Conservation (phyloP, 2,888 invertebrate genomes). For the Macaria liturata region DNA sequence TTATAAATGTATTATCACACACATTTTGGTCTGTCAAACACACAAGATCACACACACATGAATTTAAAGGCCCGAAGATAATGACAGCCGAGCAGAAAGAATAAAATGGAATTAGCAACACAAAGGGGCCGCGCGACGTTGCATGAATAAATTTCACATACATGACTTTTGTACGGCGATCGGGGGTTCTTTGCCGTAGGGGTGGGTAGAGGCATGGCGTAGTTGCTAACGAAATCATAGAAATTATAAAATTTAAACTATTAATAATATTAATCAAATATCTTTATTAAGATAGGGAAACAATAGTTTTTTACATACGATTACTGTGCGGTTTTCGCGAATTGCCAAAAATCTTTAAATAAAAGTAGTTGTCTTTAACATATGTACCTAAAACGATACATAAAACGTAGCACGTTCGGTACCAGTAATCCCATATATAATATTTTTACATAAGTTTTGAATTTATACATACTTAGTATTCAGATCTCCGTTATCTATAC, state of each 20-base stretch:
- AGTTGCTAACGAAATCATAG: neutral
- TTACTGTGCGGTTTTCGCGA: neutral
- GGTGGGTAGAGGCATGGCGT: neutral
- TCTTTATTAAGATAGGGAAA: neutral
- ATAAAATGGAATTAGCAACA: constrained; percentile 70
- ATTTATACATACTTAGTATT: no score
- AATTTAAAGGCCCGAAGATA: constrained; percentile 24
- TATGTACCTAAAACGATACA: neutral
- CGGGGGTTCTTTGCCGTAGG: constrained; percentile 6
- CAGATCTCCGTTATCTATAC: no score
- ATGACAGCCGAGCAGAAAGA: constrained; percentile 50
- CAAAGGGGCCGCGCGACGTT: constrained; percentile 56
- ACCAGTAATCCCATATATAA: no score
- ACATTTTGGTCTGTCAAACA: neutral
- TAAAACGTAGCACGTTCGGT: neutral
- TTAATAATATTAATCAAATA: neutral
- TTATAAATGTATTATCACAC: no score
- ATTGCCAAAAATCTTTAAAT: neutral
- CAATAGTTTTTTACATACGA: neutral
- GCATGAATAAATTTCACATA: constrained; percentile 61
- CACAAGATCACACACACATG: constrained; percentile 12
- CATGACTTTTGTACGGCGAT: constrained; percentile 52
- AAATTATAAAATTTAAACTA: neutral
- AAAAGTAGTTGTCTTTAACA: neutral
- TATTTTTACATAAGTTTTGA: no score